phyloP scores from a whole-genome alignment of 1,140 invertebrate genomes.

The Physella acuta region DNA sequence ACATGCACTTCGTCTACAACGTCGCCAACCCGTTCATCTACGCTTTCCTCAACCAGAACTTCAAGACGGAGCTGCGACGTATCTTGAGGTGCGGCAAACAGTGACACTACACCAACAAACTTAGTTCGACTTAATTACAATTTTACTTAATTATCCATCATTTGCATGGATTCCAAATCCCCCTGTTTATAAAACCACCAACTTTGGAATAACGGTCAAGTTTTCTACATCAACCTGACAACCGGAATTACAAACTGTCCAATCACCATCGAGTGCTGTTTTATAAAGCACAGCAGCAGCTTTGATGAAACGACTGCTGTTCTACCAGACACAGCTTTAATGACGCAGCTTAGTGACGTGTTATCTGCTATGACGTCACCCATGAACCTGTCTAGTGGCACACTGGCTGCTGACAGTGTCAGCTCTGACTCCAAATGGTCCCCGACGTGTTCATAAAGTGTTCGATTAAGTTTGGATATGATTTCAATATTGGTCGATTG shows the following conservation, averaged over 20 bases:
- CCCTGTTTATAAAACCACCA: not conserved
- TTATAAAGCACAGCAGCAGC: not conserved
- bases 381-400: no score
- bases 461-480: no score
- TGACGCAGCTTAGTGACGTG: no score
- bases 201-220: not conserved
- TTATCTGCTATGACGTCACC: no score
- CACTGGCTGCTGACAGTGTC: no score
- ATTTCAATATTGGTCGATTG: no score
- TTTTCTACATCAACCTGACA: not conserved
- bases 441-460: no score
- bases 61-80: constrained; percentile 50
- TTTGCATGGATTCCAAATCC: not conserved
- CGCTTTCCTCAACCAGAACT: constrained; percentile 58
- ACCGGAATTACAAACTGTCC: not conserved
- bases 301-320: no score
- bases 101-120: not conserved
- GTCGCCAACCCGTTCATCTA: constrained; percentile 58
- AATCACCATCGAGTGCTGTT: not conserved
- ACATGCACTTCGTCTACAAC: constrained; percentile 58
- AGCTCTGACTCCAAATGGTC: no score
- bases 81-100: constrained; percentile 39
- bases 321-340: no score
- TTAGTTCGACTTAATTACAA: no score
- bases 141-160: no score